Evolutionary conservation across 2,888 invertebrate genomes (phyloP).

Genomic region (Eupithecia centaureata): DNA sequence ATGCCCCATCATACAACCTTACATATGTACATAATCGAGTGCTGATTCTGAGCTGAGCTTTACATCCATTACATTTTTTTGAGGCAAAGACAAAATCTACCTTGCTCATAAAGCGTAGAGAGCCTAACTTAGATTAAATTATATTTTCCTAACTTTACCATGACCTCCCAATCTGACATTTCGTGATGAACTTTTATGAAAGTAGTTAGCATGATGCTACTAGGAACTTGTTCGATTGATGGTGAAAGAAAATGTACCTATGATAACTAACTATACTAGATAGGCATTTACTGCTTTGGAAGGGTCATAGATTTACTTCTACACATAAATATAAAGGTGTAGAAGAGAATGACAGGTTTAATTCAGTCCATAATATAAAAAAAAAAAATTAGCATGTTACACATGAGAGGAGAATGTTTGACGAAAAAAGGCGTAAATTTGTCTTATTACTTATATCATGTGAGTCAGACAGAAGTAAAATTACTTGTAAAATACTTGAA

Average conservation of each 20-base stretch:
- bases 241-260: background rate
- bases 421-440: too few species aligned
- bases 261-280: background rate
- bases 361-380: background rate
- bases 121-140: background rate
- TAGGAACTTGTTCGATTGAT: background rate
- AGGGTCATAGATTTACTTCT: background rate
- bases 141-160: background rate
- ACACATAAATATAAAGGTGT: background rate
- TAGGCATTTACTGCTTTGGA: background rate
- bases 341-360: background rate
- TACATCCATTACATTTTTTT: background rate
- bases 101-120: background rate
- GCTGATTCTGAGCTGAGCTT: too few species aligned
- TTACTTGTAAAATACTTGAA: too few species aligned
- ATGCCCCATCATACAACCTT: too few species aligned
- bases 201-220: background rate
- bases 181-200: background rate
- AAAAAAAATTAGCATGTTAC: too few species aligned
- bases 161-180: slow-evolving; percentile 1
- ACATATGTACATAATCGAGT: too few species aligned
- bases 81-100: background rate
- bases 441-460: too few species aligned
- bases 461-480: too few species aligned
- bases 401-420: too few species aligned